Conservation (phyloP, 2,113 vertebrate genomes). For the Mesocricetus auratus region DNA sequence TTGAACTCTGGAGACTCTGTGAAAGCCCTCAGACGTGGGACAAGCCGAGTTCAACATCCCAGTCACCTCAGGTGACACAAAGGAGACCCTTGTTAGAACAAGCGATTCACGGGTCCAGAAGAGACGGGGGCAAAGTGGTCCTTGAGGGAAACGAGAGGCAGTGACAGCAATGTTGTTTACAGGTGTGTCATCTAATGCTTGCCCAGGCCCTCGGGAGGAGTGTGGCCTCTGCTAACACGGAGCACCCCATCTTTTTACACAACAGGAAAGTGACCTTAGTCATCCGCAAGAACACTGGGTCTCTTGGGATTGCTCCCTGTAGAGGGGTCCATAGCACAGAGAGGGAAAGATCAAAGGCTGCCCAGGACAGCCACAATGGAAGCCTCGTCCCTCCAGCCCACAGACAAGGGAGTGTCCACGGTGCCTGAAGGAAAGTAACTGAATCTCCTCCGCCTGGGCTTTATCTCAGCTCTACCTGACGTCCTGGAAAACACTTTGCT, state of each 20-base stretch:
- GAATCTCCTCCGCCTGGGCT: not conserved
- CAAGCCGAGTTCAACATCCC: not conserved
- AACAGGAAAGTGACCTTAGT: not conserved
- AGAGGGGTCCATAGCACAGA: not conserved
- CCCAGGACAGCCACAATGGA: not conserved
- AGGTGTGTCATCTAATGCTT: not conserved
- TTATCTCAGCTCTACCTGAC: not conserved
- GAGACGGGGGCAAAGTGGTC: not conserved
- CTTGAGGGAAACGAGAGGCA: not conserved
- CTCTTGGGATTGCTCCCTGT: not conserved
- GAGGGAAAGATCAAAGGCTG: not conserved
- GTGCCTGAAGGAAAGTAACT: not conserved
- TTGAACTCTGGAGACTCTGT: not conserved
- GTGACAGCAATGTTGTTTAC: too few relatives aligned
- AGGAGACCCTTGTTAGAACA: not conserved
- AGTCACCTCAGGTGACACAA: not conserved
- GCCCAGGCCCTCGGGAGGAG: not conserved
- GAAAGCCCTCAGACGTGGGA: not conserved
- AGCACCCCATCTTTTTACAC: not conserved
- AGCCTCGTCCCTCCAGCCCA: not conserved
- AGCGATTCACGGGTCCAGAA: not conserved
- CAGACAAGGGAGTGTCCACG: not conserved
- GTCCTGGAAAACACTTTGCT: not conserved
- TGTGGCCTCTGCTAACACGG: not conserved
- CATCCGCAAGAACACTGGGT: not conserved